Evolutionary conservation across 2,888 invertebrate genomes (phyloP).

Genomic region (Xestia ashworthii): DNA sequence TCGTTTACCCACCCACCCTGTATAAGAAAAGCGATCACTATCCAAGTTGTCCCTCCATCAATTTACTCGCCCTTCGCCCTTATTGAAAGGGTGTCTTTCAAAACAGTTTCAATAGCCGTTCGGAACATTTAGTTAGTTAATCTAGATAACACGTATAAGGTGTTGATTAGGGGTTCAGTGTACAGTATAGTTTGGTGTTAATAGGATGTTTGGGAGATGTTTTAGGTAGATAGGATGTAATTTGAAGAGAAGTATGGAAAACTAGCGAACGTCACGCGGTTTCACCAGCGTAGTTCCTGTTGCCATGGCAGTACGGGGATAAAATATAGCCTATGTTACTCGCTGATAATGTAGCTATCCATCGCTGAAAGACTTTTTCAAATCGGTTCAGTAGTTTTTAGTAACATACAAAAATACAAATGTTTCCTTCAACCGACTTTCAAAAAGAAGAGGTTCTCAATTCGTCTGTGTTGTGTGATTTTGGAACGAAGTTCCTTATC

Average conservation of each 20-base stretch:
- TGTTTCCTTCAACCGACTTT: too few relatives aligned
- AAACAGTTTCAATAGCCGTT: conserved; percentile 41
- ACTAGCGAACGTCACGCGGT: too few relatives aligned
- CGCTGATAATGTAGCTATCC: too few relatives aligned
- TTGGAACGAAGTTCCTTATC: too few relatives aligned
- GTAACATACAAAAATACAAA: too few relatives aligned
- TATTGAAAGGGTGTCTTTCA: conserved; percentile 49
- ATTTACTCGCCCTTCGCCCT: conserved; percentile 37
- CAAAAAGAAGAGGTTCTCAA: too few relatives aligned
- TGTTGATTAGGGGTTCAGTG: conserved; percentile 42
- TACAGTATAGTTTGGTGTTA: conserved; percentile 3
- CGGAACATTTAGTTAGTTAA: conserved; percentile 41
- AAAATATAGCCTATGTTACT: too few relatives aligned
- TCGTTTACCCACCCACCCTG: not conserved
- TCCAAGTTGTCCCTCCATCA: conserved; percentile 56
- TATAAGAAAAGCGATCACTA: conserved; percentile 39
- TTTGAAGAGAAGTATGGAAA: not conserved
- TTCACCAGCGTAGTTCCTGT: too few relatives aligned
- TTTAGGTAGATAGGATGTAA: not conserved
- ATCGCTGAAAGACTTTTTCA: too few relatives aligned
- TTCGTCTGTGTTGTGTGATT: too few relatives aligned
- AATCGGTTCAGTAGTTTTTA: too few relatives aligned
- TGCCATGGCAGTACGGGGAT: too few relatives aligned
- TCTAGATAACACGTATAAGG: conserved; percentile 38
- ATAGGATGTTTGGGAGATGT: not conserved